phyloP scores from a whole-genome alignment of 2,888 invertebrate genomes.

The Zygothrica quintamaculata region DNA sequence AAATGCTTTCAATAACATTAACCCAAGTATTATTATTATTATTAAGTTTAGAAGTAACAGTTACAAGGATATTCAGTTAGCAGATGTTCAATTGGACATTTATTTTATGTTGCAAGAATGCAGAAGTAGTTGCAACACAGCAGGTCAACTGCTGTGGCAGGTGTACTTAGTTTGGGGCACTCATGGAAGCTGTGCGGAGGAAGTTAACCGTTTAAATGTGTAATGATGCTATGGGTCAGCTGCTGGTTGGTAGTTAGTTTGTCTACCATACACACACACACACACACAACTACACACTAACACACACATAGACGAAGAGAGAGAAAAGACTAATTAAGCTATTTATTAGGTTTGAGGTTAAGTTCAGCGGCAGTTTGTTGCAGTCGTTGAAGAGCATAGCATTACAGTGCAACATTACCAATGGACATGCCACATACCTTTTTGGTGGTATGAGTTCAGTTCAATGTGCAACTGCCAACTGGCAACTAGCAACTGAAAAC shows the following conservation, averaged over 20 bases:
- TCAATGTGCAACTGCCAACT: constrained; percentile 12
- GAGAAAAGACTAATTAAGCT: constrained; percentile 74
- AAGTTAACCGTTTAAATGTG: constrained; percentile 38
- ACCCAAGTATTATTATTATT: constrained; percentile 15
- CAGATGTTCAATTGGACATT: constrained; percentile 28
- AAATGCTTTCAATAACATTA: too few species aligned
- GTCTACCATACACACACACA: constrained; percentile 4
- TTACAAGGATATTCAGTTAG: constrained; percentile 16
- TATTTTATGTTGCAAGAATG: neutral
- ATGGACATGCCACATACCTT: constrained; percentile 6
- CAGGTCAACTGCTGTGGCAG: constrained; percentile 1
- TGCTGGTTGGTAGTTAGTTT: constrained; percentile 8
- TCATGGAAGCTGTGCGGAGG: constrained; percentile 11
- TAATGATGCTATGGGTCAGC: constrained; percentile 43
- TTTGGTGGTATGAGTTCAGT: constrained; percentile 14
- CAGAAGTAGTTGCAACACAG: neutral
- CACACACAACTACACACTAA: constrained; percentile 4
- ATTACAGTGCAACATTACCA: constrained; percentile 15
- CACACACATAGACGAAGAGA: constrained; percentile 10
- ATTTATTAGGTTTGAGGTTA: constrained; percentile 78
- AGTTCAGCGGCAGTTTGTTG: constrained; percentile 71
- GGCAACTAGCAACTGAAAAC: constrained; percentile 9
- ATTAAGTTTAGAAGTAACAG: constrained; percentile 22
- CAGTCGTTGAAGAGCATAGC: constrained; percentile 43
- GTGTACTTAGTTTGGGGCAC: neutral